Base-by-base conservation (phyloP, 2,113 vertebrate species). In the Coptodon rendalli region DNA sequence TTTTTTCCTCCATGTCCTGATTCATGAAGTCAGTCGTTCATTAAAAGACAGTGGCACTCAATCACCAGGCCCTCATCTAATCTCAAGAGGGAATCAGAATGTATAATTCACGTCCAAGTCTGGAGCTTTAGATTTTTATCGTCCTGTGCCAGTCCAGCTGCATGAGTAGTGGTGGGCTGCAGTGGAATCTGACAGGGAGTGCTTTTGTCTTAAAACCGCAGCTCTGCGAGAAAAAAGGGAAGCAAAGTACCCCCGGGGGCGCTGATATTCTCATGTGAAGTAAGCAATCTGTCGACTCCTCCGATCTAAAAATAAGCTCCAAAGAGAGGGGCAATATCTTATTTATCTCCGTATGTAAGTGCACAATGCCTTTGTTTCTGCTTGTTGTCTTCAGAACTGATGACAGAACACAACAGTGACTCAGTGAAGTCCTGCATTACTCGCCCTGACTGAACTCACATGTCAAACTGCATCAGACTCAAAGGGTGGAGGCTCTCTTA, bases 261-360 rank as follows among this genome's bases (percentile, higher is more conserved):
- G 9, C 83, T 7, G 80, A 66, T 82, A 81, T 61, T 86, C 68
- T 92, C 66, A 73, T 85, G 86, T 89, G 82, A 90, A 87, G 88
- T 88, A 92, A 94, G 90, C 89, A 91, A 90, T 94, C 90, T 91
- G 91, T 93, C 80, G 82, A 56, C 84, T 93, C 38, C 82, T 83
- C 82, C 3, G 1, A 59, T 92, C 90, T 90, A 89, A 94, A 95
- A 95, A 94, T 92, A 88, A 89, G 87, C 87, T 68, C 50, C 6
- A 76, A 92, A 92, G 84, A 90, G 87, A 86, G 86, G 53, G 71
- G 16, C 87, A 83, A 92, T 94, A 88, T 95, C 90, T 94, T 89
- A 94, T 93, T 94, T 87, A 91, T 89, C 84, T 88, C 24, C 43
- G 7, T 34, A 24, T 85, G 79, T 38, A 56, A 84, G 84, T 43